Evolutionary conservation across 2,797 vertebrate species (phyloP).

Genomic region (Heterohyrax brucei): DNA sequence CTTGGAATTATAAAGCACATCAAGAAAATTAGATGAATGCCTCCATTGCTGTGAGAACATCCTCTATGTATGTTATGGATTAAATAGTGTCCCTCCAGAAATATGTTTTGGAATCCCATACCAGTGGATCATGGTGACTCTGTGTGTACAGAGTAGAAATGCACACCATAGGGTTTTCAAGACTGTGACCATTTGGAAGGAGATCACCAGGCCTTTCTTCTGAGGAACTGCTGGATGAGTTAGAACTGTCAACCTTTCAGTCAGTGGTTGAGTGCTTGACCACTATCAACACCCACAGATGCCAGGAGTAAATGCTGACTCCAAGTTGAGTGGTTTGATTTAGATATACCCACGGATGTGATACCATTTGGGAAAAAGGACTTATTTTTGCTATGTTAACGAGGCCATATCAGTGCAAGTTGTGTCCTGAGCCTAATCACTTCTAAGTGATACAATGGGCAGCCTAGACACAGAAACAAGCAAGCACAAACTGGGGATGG

Average conservation of each 20-base stretch:
- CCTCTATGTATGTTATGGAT: background rate
- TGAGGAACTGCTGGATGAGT: background rate
- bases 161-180: background rate
- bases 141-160: background rate
- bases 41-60: conserved; percentile 63
- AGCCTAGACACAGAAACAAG: background rate
- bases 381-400: background rate
- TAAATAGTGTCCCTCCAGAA: background rate
- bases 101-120: background rate
- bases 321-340: background rate
- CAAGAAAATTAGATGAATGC: conserved; percentile 38
- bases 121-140: background rate
- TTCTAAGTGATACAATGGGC: background rate
- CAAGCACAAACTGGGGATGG: background rate
- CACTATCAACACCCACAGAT: background rate
- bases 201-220: background rate
- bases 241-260: background rate
- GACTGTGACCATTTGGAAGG: background rate
- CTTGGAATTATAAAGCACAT: background rate
- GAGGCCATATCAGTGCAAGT: background rate
- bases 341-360: background rate
- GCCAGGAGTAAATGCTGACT: background rate
- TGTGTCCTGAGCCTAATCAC: background rate
- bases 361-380: background rate
- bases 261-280: background rate